Base-by-base conservation (phyloP, 2,113 vertebrate species). In the Hepsetus odoe region DNA sequence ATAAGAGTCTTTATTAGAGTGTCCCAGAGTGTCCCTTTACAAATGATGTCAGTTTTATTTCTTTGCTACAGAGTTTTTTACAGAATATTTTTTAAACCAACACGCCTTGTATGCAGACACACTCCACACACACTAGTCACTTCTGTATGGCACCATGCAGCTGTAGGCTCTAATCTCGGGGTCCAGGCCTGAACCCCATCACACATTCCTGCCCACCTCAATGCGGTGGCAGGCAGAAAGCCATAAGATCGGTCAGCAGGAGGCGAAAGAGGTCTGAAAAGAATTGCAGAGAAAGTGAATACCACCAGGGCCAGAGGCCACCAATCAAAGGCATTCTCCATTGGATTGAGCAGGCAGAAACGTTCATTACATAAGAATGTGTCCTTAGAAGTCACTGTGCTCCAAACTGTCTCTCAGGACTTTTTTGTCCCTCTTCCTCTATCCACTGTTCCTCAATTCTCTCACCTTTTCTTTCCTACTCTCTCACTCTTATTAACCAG, bases 331-430 rank as follows among this genome's bases (percentile, higher is more conserved):
- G 42, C 79, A 76, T 81, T 79, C 76, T 74, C 73, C 35, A 67
- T 72, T 71, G 65, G 74, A 84, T 71, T 74, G 56, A 78, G 70
- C 55, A 68, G 22, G 53, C 68, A 53, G 72, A 69, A 62, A 56
- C 58, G 74, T 72, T 81, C 74, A 58, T 86, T 89, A 84, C 78
- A 87, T 86, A 87, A 87, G 51, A 53, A 82, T 74, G 81, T 74
- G 84, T 84, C 87, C 88, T 35, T 59, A 79, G 67, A 80, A 85
- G 83, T 83, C 70, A 80, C 61, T 82, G 74, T 0, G 0, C 73
- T 65, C 80, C 77, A 77, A 64, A 74, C 62, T 78, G 75, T 68
- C 74, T 77, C 30, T 75, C 40, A 69, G 55, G 76, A 62, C 74
- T 58, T 76, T 76, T n/a, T 61, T 28, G 38, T 49, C 46, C 59